These are phyloP conservation scores for Dynastes maya DNA, from an alignment of 2,888 invertebrate species.

Conservation along the genomic window DNA sequence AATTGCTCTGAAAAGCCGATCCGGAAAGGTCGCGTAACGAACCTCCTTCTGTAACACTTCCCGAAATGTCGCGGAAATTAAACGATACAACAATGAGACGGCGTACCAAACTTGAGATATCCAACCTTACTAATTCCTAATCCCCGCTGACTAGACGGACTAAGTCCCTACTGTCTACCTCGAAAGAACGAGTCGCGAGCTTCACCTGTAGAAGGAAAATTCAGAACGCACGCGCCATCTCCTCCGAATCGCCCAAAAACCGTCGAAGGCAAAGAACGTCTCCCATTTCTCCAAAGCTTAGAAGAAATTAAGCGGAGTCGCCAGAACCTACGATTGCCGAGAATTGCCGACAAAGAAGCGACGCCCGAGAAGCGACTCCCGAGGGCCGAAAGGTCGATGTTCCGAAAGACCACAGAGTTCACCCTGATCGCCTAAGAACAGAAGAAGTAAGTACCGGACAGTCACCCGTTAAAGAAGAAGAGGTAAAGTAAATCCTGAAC, in stretches of 20 bases:
- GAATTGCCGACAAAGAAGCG: not conserved
- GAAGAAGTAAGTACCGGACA: constrained; percentile 5
- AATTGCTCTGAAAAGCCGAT: too few species aligned
- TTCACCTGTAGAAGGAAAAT: constrained; percentile 11
- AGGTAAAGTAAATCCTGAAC: constrained; percentile 12
- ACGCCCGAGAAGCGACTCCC: not conserved
- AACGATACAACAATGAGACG: too few species aligned
- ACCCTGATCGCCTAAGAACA: constrained; percentile 1
- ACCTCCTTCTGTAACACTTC: not conserved
- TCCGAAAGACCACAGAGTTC: too few species aligned
- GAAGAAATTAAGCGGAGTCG: not conserved
- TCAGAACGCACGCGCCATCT: not conserved
- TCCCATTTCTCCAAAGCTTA: not conserved
- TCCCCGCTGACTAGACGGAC: too few species aligned
- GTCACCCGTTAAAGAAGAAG: constrained; percentile 9
- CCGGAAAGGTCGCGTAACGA: not conserved
- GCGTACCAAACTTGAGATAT: not conserved
- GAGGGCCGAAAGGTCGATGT: not conserved
- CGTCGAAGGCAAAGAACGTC: constrained; percentile 4
- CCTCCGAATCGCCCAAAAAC: constrained; percentile 20
- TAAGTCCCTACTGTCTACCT: too few species aligned
- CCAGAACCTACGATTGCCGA: constrained; percentile 16
- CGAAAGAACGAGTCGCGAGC: too few species aligned
- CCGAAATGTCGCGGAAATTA: too few species aligned
- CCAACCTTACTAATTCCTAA: constrained; percentile 3